Conservation (phyloP, 2,888 invertebrate species). For the Hanleya hanleyi region DNA sequence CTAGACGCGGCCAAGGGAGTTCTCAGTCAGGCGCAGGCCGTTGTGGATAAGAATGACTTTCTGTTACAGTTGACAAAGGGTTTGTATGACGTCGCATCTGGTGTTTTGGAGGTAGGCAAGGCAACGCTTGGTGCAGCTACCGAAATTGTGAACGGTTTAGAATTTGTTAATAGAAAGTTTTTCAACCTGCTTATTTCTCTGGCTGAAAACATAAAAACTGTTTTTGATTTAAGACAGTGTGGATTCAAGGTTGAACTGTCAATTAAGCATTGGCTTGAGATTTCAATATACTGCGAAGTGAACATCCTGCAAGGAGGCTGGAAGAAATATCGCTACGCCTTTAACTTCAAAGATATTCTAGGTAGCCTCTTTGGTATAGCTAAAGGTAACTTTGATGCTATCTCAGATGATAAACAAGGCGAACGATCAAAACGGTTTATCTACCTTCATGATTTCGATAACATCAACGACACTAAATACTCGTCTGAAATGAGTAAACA, state of each 20-base stretch:
- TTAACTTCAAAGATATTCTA: conserved; percentile 10
- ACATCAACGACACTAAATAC: too few relatives aligned
- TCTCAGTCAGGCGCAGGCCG: not conserved
- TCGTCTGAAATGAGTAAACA: too few relatives aligned
- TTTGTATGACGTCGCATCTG: not conserved
- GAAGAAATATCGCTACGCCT: not conserved
- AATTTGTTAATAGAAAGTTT: not conserved
- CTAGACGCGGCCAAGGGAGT: not conserved
- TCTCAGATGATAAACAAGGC: too few relatives aligned
- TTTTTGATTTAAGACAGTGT: not conserved
- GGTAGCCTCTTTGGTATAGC: not conserved
- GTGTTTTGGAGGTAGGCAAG: not conserved
- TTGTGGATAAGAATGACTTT: not conserved
- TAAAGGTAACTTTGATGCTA: too few relatives aligned
- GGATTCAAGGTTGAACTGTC: conserved; percentile 5
- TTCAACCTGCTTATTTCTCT: too few relatives aligned
- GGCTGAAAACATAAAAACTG: not conserved
- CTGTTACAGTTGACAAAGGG: not conserved
- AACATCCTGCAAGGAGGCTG: conserved; percentile 3
- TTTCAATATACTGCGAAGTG: not conserved
- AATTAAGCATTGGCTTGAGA: not conserved
- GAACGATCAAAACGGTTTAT: too few relatives aligned
- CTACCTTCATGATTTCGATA: too few relatives aligned
- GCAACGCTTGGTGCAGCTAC: not conserved
- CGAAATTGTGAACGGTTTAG: not conserved